A percentile compares a stretch with the other conserved stretches of the same genome.
Conservation (phyloP, 2,888 invertebrate species). For the Brachyptera putata region DNA sequence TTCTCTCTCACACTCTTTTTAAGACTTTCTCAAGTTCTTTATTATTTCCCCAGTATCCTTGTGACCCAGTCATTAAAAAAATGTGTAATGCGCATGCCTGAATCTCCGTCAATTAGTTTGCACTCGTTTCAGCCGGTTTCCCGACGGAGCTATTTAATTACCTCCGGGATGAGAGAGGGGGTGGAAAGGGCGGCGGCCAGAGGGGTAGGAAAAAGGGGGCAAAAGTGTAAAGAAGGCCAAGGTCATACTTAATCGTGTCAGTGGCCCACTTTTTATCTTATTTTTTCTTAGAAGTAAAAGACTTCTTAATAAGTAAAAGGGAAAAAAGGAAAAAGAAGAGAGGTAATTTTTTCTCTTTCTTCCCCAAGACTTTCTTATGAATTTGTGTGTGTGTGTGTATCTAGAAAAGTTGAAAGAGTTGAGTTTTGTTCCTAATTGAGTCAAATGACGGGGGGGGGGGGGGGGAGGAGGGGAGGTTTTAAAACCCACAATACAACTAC, state of each 20-base stretch:
- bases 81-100: background rate
- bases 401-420: background rate
- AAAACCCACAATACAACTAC: background rate
- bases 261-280: conserved; percentile 27
- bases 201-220: too few species aligned
- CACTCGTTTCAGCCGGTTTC: conserved; percentile 10
- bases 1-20: conserved; percentile 18
- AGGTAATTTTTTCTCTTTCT: background rate
- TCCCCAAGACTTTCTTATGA: background rate
- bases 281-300: background rate
- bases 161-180: conserved; percentile 24
- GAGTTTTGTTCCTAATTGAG: background rate
- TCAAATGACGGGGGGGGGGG: background rate
- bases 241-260: conserved; percentile 28
- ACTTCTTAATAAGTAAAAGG: conserved; percentile 17
- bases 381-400: too few species aligned
- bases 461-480: background rate
- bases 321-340: background rate
- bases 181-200: background rate
- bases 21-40: conserved; percentile 32
- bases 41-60: conserved; percentile 29
- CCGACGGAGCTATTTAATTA: conserved; percentile 28
- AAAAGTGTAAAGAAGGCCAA: conserved; percentile 9
- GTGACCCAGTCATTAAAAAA: conserved; percentile 33
- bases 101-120: conserved; percentile 30